Percentiles rank a stretch among this genome's conserved stretches.
phyloP scores from a whole-genome alignment of 2,797 vertebrate genomes.

The Ctenochaetus hawaiiensis region DNA sequence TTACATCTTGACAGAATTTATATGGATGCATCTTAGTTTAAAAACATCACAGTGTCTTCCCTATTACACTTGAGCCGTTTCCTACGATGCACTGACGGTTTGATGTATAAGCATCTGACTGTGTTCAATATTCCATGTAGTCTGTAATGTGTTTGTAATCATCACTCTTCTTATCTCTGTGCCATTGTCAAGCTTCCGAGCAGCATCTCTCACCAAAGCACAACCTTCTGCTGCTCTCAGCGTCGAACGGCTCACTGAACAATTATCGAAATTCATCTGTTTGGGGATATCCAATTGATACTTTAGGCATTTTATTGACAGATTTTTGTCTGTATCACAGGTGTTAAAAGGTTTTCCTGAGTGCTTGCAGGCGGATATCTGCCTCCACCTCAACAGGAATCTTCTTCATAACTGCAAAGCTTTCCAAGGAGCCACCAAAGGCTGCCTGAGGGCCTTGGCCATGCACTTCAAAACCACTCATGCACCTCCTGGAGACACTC shows the following conservation, averaged over 20 bases:
- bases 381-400: slow-evolving; percentile 95
- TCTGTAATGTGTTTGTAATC: slow-evolving; percentile 23
- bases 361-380: slow-evolving; percentile 99
- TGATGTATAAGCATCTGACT: not conserved
- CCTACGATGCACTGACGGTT: not conserved
- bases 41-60: not conserved
- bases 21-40: not conserved
- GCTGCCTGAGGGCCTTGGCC: slow-evolving; percentile 96
- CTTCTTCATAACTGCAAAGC: slow-evolving; percentile 96
- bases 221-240: slow-evolving; percentile 49
- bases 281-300: slow-evolving; percentile 11
- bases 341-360: slow-evolving; percentile 99
- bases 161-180: slow-evolving; percentile 36
- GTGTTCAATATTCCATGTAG: slow-evolving; percentile 15
- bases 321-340: slow-evolving; percentile 76
- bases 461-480: slow-evolving; percentile 98
- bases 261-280: slow-evolving; percentile 35
- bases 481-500: slow-evolving; percentile 96
- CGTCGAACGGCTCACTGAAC: slow-evolving; percentile 56
- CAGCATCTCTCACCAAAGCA: slow-evolving; percentile 25
- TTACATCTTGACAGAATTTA: not conserved
- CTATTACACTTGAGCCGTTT: not conserved
- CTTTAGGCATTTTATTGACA: slow-evolving; percentile 46
- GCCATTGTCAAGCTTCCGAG: slow-evolving; percentile 19
- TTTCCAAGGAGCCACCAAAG: slow-evolving; percentile 96